Percentiles rank a stretch among this genome's conserved stretches.
Conservation (phyloP, 2,113 vertebrate genomes). For the Conger conger region DNA sequence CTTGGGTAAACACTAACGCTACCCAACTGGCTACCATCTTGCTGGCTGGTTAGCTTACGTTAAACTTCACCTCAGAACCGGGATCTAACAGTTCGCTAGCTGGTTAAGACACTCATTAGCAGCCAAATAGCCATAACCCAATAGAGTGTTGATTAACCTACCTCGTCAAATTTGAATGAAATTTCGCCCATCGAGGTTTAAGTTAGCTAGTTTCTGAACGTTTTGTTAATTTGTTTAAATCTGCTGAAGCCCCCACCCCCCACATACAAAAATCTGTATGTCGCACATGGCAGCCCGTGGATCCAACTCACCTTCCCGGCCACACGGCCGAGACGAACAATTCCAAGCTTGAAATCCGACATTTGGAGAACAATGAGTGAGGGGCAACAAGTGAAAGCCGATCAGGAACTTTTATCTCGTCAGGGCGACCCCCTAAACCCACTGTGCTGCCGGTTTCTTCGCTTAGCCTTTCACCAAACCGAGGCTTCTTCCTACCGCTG, state of each 20-base stretch:
- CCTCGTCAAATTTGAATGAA: background rate
- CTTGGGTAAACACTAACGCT: background rate
- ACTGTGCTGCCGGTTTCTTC: conserved; percentile 48
- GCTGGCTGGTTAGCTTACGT: background rate
- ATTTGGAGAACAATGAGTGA: conserved; percentile 67
- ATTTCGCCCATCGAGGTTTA: background rate
- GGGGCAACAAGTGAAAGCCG: conserved; percentile 36
- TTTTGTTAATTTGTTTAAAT: conserved; percentile 23
- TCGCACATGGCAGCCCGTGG: conserved; percentile 72
- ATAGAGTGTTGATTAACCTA: too few species aligned
- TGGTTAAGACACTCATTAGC: background rate
- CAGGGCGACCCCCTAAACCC: conserved; percentile 63
- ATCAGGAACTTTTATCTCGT: conserved; percentile 42
- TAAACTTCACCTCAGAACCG: background rate
- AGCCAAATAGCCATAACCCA: background rate
- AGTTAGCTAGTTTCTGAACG: background rate
- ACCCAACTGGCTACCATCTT: background rate
- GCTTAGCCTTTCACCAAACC: conserved; percentile 46
- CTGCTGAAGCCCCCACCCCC: conserved; percentile 44
- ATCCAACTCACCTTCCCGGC: conserved; percentile 88
- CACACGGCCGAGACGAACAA: conserved; percentile 94
- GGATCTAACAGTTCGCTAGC: background rate
- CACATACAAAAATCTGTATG: conserved; percentile 27
- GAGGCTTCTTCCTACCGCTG: conserved; percentile 62
- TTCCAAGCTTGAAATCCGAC: conserved; percentile 94